Evolutionary conservation across 2,113 vertebrate species (phyloP), one percentile per base, ranked within the genome.

Genomic region (Maccullochella peelii): DNA sequence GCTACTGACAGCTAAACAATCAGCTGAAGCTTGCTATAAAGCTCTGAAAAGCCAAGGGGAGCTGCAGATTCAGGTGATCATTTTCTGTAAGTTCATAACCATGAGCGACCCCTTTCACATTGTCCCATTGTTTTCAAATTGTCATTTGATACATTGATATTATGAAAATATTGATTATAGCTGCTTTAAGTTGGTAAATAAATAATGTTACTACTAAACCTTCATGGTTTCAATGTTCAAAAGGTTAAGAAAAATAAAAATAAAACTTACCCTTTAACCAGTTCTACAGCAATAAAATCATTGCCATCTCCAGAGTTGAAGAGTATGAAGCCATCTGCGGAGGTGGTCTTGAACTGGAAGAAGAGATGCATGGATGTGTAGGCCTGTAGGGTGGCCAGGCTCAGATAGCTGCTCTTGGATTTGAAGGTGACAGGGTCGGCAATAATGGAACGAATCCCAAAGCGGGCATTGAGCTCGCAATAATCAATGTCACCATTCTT

Each of bases 331-430:
- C 98, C 98, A 3, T 99, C 98, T 0, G 98, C 92, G 4, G 98
- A 97, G 6, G 98, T 99, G 87, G 98, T 99, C 94, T 99, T 99
- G 94, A 99, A 99, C 95, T 99, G 98, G 93, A 99, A 99, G 95
- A 99, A 99, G 86, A 99, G 98, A 91, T 99, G 98, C 98, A 99
- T 99, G 89, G 98, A 99, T 3, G 98, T 97, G 66, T 99, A 99
- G 74, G 98, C 98, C 94, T 99, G 98, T 30, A 99, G 94, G 0
- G 98, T 99, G 78, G 98, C 97, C 82, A 99, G 93, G 84, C 97
- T 99, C 92, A 99, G 91, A 88, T 99, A 99, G 95, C 98, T 99
- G 95, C 96, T 97, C 94, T 99, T 99, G 81, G 97, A 97, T 93
- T 98, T 99, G 89, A 99, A 99, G 0, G 98, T 99, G 81, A 99